Evolutionary conservation across 2,113 vertebrate species (phyloP), one percentile per base, ranked within the genome.

Genomic region (Amblyopsis rosae): DNA sequence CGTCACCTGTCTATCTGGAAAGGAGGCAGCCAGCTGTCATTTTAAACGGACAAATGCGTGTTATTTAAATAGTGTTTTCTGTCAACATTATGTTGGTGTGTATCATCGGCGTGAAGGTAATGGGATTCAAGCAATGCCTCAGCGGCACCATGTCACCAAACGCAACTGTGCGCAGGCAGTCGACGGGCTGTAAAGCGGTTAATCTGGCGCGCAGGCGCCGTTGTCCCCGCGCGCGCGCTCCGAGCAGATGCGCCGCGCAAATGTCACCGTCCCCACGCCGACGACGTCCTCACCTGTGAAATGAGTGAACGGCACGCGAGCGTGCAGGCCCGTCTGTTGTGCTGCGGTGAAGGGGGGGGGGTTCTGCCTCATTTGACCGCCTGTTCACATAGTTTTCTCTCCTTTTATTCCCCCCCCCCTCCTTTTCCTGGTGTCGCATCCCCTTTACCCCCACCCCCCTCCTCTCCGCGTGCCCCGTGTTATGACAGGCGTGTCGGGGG

Each of bases 401-500:
- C 84, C 76, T 26, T 26, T 26, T 26, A 3, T 26, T 72, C 72
- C 4, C 16, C 58, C 35, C 67, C 13, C 65, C 67, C 75, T 9
- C 58, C 17, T 62, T 47, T 12, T 72, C 59, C 71, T 53, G 57
- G 41, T 53, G 50, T 13, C 12, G 1, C 26, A 2, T 26, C 26
- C 26, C 26, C 26, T 16, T 4, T 19, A 16, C 17, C 19, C n/a
- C 6, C 17, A 32, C 13, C 51, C 15, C 54, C 7, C 33, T 62
- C 73, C 77, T 71, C 71, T 26, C 26, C 26, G 26, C 26, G 26
- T 51, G 51, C 67, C 56, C 72, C 46, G 60, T 82, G 83, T 81
- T 82, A 80, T 87, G 85, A 86, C 79, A 81, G 75, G 19, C 48
- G 12, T 79, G 76, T 86, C 85, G 56, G 77, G 41, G 48, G 75